Percentiles rank a stretch among this genome's conserved stretches.
phyloP scores from a whole-genome alignment of 2,797 vertebrate species.

The Potorous gilbertii region DNA sequence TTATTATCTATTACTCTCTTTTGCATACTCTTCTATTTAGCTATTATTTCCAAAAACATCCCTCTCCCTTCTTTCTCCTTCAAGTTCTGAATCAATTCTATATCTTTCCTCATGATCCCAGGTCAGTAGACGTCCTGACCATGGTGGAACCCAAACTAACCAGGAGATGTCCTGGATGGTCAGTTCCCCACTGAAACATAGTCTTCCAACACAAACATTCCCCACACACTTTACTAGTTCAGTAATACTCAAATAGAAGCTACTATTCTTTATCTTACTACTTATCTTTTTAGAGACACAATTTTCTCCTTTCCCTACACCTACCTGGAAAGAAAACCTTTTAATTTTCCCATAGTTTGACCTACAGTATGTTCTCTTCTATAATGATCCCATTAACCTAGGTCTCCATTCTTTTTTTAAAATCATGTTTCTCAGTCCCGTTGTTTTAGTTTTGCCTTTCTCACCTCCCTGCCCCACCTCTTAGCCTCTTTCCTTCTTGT shows the following conservation, averaged over 20 bases:
- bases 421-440: slow-evolving; percentile 60
- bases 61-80: background rate
- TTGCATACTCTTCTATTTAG: background rate
- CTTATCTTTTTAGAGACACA: slow-evolving; percentile 49
- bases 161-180: background rate
- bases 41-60: background rate
- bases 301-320: slow-evolving; percentile 26
- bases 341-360: slow-evolving; percentile 76
- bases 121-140: background rate
- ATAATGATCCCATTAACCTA: slow-evolving; percentile 68
- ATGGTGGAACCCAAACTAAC: background rate
- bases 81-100: background rate
- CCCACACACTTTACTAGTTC: background rate
- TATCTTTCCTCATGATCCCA: background rate
- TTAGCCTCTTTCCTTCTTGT: slow-evolving; percentile 29
- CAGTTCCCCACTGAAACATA: background rate
- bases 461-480: background rate
- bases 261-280: background rate
- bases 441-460: slow-evolving; percentile 60
- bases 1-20: background rate
- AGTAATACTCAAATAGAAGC: background rate
- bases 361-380: slow-evolving; percentile 64
- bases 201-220: background rate
- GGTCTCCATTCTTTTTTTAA: background rate
- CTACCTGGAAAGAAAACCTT: background rate